Evolutionary conservation across 1,140 invertebrate species (phyloP), one percentile per base, ranked within the genome.

Genomic region (Brachionus asplanchnoidis): DNA sequence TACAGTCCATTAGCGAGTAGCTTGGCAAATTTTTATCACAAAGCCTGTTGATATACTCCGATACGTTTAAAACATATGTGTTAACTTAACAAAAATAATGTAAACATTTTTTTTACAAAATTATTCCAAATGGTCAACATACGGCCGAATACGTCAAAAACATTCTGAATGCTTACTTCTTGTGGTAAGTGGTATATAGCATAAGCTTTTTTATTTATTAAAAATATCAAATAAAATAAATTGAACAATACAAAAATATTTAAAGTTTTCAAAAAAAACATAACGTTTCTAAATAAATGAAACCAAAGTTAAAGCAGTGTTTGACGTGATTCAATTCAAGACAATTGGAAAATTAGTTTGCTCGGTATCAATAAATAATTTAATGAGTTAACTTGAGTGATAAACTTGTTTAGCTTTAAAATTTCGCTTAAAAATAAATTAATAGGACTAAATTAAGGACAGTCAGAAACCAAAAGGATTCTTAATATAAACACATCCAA

Each of bases 51-150:
- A 46, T 46, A 77, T 77, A 77, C 14, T 77, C 40, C 9, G 73
- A 77, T 11, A 77, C 73, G 32, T 77, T 77, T 77, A 77, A 77
- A 23, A 77, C 73, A 77, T 77, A 77, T 26, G 73, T 77, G 23
- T 77, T 77, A 17, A 77, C 73, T 77, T 46, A 46, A 46, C n/a
- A 46, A 28, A 66, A 66, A 70, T 36, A 7, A 36, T 36, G 6
- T 36, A 6, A 36, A 36, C 6, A 4, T 7, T 7, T 7, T 6
- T 6, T 36, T 7, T 0, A 36, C 4, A 46, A 75, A 23, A 17
- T 75, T 23, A 44, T 44, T 0, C 32, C 7, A 23, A 28, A 5
- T 40, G 28, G 9, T 42, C n/a, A 40, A 20, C 36, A 26, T 77
- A 77, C 73, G 20, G 17, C 73, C 73, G 6, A 77, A 77, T 11